Base-by-base conservation (phyloP, 2,797 vertebrate genomes). In the Hyperoplus immaculatus region DNA sequence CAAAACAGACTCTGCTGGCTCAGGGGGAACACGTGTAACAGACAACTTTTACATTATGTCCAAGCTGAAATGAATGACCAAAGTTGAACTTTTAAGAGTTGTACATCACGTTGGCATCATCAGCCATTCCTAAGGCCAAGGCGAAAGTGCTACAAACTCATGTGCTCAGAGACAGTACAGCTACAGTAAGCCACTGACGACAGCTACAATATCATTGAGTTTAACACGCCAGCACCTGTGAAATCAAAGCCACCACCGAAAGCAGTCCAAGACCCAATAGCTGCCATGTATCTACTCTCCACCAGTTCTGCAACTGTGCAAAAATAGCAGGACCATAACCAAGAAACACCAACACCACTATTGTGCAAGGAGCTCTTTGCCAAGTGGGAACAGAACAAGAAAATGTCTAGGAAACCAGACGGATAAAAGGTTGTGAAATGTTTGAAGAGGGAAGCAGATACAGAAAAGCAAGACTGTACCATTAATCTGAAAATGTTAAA, bases 51-150 rank as follows among this genome's bases (percentile, higher is more conserved):
- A 65, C n/a, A 43, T 56, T 54, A 45, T 3, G 10, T 36, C 47
- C 56, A 64, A 69, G 76, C 39, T 53, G 56, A 86, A 82, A 86
- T 42, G 10, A 7, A 50, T 5, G 68, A 81, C 78, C 61, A 70
- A 43, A 72, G 53, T 43, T 75, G 59, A 84, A 82, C 8, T 3
- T 46, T n/a, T 13, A 41, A 0, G 18, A 43, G 8, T 2, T 36
- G 63, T 8, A 29, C 15, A 45, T 3, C 2, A 6, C 56, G 55
- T 16, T 4, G 0, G 65, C 29, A 12, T 54, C 0, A 18, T 47
- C 4, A 38, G 8, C 9, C 49, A 43, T 42, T 39, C 4, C 11
- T 12, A 61, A 55, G 36, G 39, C 51, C 5, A 16, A 81, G 36
- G 60, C 18, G 10, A 2, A 53, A 72, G 63, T 29, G 29, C 29